Base-by-base conservation (phyloP, 2,797 vertebrate genomes). In the Nasua narica region DNA sequence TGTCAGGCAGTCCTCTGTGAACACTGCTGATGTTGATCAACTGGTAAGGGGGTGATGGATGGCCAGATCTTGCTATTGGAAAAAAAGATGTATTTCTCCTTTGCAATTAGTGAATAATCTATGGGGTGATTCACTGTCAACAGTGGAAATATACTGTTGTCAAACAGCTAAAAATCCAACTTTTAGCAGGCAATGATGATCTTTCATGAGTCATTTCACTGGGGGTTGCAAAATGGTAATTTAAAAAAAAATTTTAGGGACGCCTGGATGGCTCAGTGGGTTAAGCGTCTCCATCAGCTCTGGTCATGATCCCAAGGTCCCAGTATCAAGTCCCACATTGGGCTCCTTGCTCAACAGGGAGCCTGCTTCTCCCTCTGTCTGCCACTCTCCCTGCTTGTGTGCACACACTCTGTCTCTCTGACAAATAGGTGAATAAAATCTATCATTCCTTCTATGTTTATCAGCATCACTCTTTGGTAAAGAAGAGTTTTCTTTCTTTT, bases 321-420 rank as follows among this genome's bases (percentile, higher is more conserved):
- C 35, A n/a, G n/a, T 9, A 19, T 67, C 9, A 0, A 67, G n/a
- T 35, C n/a, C 65, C n/a, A 5, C 9, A 5, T 35, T 0, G 0
- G n/a, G 4, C 65, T 67, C 18, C n/a, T 9, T 67, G n/a, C 65
- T 67, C 18, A 67, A 29, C 13, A 7, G 60, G 16, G 65, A 67
- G 65, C 15, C 18, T 21, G 65, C 65, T 69, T 69, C 35, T 69
- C 65, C 65, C 9, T 69, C 62, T 67, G n/a, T 67, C 65, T 67
- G 60, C 60, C 2, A 14, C n/a, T 67, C 19, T 18, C 4, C 35
- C 5, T 1, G 10, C 65, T 37, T 37, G 65, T 37, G n/a, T 3
- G 14, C 14, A 5, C 15, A 3, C 62, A 7, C 62, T 16, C 62
- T 65, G 14, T 62, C 29, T 65, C 62, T n/a, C 15, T 65, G 62